Evolutionary conservation across 2,797 vertebrate genomes (phyloP), one percentile per base, ranked within the genome.

Genomic region (Margarornis squamiger): DNA sequence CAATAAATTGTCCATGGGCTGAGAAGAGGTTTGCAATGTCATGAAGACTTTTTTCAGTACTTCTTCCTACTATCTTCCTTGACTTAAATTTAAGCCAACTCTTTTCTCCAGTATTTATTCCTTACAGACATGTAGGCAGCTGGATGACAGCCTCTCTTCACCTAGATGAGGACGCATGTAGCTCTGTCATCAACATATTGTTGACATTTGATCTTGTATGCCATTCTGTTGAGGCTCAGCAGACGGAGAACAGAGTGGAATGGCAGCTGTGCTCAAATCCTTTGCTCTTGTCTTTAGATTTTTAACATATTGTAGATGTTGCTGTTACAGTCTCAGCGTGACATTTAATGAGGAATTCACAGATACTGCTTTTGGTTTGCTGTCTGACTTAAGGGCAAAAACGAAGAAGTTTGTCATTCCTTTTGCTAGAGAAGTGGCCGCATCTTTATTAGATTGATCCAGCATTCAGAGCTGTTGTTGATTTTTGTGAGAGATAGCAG

Each of bases 151-250:
- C 61, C 77, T 91, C 92, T 90, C 92, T 88, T 91, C 86, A 94
- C 90, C 86, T 95, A 85, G 59, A 67, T 72, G 74, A 94, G 80
- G 83, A 67, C 82, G 77, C 83, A 58, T 48, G 66, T 87, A 87
- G 77, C 90, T 92, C 74, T 96, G 86, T 94, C 83, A 79, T 95
- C 95, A 91, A 82, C 88, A 93, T 87, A 62, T 77, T 95, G 90
- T 86, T 97, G 94, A 96, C 96, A 93, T 87, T 96, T 95, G 96
- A 92, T 96, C 94, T 94, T 54, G 59, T 78, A 55, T 80, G 63
- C 52, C 1, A 0, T 67, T 94, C 80, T 90, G 0, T 39, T 79
- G 83, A 95, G 77, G 30, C 92, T 88, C 59, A 77, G 84, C 83
- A 93, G 86, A 82, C 1, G 1, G 82, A 75, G 74, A 78, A 61